Evolutionary conservation across 2,797 vertebrate genomes (phyloP).

Genomic region (Brachyrhaphis roseni): DNA sequence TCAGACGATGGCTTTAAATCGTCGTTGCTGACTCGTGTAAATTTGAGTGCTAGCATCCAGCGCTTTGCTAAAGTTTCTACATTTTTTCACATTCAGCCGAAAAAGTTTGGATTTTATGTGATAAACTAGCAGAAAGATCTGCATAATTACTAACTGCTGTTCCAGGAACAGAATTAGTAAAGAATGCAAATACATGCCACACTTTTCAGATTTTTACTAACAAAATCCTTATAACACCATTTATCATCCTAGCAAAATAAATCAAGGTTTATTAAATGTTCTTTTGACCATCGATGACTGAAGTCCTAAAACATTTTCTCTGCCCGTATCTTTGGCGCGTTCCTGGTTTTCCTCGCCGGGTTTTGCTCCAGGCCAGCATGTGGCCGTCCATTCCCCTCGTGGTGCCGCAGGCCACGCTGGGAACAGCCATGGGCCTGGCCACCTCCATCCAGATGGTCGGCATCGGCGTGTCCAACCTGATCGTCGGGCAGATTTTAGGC

Average conservation of each 20-base stretch:
- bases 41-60: background rate
- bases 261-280: background rate
- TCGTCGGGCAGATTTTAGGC: slow-evolving; percentile 85
- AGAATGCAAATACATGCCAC: background rate
- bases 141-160: background rate
- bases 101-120: background rate
- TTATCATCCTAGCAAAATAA: background rate
- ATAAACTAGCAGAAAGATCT: background rate
- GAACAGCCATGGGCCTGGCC: slow-evolving; percentile 86
- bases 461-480: slow-evolving; percentile 84
- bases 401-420: slow-evolving; percentile 84
- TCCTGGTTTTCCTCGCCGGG: background rate
- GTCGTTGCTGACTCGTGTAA: background rate
- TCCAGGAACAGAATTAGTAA: background rate
- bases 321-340: background rate
- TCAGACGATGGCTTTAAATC: background rate
- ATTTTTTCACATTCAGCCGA: background rate
- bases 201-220: background rate
- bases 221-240: background rate
- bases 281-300: background rate
- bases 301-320: background rate
- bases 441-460: slow-evolving; percentile 87
- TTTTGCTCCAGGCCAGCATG: slow-evolving; percentile 81
- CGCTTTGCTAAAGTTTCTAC: background rate
- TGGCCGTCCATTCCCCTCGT: slow-evolving; percentile 88